Evolutionary conservation across 2,797 vertebrate species (phyloP), one percentile per base, ranked within the genome.

Genomic region (Acanthurus tractus): DNA sequence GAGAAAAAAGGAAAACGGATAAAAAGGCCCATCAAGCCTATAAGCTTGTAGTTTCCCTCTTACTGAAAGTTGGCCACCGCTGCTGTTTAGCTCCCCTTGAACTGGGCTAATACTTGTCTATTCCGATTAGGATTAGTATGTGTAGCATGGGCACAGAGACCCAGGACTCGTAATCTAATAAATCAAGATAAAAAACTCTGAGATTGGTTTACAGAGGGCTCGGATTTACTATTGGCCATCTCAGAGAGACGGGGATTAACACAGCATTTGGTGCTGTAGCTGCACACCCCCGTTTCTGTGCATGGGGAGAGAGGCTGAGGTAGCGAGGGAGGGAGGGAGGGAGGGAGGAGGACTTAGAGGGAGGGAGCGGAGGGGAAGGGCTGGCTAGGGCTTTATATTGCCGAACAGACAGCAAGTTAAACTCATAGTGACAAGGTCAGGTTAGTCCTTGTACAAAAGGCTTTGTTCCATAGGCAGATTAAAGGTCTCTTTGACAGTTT

Each of bases 401-500:
- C 85, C 81, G 85, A 96, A 98, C 93, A 95, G 96, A 96, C 97
- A 96, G 96, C 94, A 95, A 94, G 95, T 96, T 94, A 98, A 97
- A 99, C 92, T 96, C 93, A 87, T 95, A 96, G 95, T 98, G 98
- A 99, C 97, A 97, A 96, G 97, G 97, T 98, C 97, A 97, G 96
- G 93, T 95, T 94, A 84, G 96, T 95, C 95, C 96, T 92, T 93
- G 89, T 94, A 94, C 92, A 94, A 95, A 95, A 92, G 93, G 91
- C 95, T 98, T 97, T 97, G 96, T 98, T 97, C 96, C 94, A 94
- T 94, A 95, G 96, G 95, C 96, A 96, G 96, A 97, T 97, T 97
- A 98, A 96, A 97, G 95, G 95, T 96, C 95, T 96, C 95, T 95
- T 95, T 95, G 95, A 94, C 95, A 96, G 95, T 97, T 97, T 97